Evolutionary conservation across 2,888 invertebrate genomes (phyloP), one percentile per base, ranked within the genome.

Genomic region (Drosophila imparisetae): DNA sequence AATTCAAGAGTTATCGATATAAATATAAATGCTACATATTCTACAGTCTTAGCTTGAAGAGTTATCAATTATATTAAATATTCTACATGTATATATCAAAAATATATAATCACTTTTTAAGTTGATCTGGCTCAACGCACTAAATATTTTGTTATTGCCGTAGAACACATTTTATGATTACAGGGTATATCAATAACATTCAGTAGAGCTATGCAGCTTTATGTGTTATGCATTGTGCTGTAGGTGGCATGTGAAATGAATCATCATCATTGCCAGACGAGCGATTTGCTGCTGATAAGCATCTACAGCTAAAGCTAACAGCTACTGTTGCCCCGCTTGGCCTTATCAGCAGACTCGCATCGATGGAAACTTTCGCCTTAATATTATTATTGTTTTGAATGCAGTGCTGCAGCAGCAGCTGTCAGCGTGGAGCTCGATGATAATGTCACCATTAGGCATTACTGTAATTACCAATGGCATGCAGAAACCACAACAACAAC

Each of bases 401-500:
- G 61, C 65, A 60, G 21, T 60, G 81, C 27, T 30, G 45, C 24
- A 15, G 45, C 4, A 24, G 45, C 78, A 58, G 64, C 48, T 65
- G 78, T 62, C 52, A 50, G 45, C 10, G 48, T 45, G 58, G 36
- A 29, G 62, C n/a, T 38, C 65, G 78, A 80, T 76, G 77, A 78
- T 78, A 81, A 78, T 81, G 78, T 78, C 78, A 45, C 24, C 8
- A 78, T 78, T 78, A 81, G 65, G 73, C 81, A 77, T 78, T 81
- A 72, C 67, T 55, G 72, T 77, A 81, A 78, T 78, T 78, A 67
- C 81, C 72, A 81, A 63, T 68, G 81, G 67, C 81, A 78, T 66
- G 50, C 70, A 65, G 62, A 63, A 66, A 32, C 77, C 52, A 30
- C 63, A 65, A 29, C 49, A 42, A 27, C 55, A 58, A 21, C 58